Conservation (phyloP, 2,797 vertebrate species). For the Perodicticus potto region DNA sequence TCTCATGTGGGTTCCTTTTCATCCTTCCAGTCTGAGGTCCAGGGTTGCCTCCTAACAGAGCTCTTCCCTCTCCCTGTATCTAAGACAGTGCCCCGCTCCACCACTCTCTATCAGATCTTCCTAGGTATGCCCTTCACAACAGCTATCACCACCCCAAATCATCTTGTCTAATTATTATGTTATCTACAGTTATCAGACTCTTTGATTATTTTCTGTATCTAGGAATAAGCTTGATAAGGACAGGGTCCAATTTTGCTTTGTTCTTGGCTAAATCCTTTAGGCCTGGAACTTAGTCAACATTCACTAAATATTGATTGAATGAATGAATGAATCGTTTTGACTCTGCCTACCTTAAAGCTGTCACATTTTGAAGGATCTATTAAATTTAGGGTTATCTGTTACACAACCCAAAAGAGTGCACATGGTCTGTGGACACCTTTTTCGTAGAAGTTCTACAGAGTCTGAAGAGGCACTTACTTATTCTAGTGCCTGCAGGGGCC, state of each 20-base stretch:
- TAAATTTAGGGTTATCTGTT: background rate
- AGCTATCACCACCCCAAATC: background rate
- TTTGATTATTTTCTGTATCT: slow-evolving; percentile 8
- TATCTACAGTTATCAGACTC: background rate
- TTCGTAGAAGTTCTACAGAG: background rate
- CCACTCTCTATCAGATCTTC: background rate
- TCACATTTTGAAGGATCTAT: background rate
- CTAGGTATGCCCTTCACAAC: background rate
- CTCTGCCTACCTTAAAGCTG: background rate
- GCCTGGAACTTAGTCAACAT: background rate
- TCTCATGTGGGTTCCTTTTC: background rate
- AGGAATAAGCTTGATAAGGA: slow-evolving; percentile 37
- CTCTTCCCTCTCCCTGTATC: background rate
- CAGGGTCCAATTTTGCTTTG: background rate
- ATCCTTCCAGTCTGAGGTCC: background rate
- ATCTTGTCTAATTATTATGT: background rate
- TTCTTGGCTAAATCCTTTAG: background rate
- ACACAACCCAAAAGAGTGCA: background rate
- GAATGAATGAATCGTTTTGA: background rate
- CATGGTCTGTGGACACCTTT: background rate
- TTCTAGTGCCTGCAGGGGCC: background rate
- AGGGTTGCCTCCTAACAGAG: background rate
- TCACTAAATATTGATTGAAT: slow-evolving; percentile 48
- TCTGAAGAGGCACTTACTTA: background rate
- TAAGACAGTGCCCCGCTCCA: background rate